A percentile compares a stretch with the other conserved stretches of the same genome.
phyloP scores from a whole-genome alignment of 2,797 vertebrate genomes.

The Urosaurus nigricauda region DNA sequence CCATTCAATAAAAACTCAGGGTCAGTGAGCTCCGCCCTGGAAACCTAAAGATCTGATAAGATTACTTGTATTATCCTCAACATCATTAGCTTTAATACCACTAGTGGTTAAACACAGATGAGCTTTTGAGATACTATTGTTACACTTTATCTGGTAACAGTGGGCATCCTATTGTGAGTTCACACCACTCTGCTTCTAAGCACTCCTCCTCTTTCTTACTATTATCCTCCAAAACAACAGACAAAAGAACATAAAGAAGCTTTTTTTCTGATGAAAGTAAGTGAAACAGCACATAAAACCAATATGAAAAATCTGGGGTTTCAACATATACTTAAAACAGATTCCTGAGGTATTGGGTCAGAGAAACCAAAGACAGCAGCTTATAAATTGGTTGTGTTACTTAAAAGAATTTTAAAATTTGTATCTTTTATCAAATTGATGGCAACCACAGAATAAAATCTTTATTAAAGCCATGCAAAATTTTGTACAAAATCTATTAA shows the following conservation, averaged over 20 bases:
- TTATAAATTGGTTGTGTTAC: slow-evolving; percentile 20
- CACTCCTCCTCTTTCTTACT: slow-evolving; percentile 46
- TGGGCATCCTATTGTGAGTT: slow-evolving; percentile 64
- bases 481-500: slow-evolving; percentile 4
- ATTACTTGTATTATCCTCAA: slow-evolving; percentile 68
- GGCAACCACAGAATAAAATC: no score
- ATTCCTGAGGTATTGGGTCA: slow-evolving; percentile 34
- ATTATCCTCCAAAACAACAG: slow-evolving; percentile 50
- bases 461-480: no score
- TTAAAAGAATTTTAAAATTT: not conserved
- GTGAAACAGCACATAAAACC: slow-evolving; percentile 40
- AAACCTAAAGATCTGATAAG: slow-evolving; percentile 56
- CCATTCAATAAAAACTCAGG: slow-evolving; percentile 13
- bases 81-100: slow-evolving; percentile 71
- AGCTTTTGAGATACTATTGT: slow-evolving; percentile 72
- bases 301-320: slow-evolving; percentile 36
- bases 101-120: slow-evolving; percentile 67
- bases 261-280: slow-evolving; percentile 28
- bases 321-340: not conserved
- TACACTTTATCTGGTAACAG: slow-evolving; percentile 65
- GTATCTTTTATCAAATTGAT: no score
- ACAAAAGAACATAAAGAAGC: slow-evolving; percentile 52
- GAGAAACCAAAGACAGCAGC: slow-evolving; percentile 34
- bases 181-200: slow-evolving; percentile 51
- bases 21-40: slow-evolving; percentile 23